Base-by-base conservation (phyloP, 1,140 invertebrate species). In the Zaprionus ghesquierei region DNA sequence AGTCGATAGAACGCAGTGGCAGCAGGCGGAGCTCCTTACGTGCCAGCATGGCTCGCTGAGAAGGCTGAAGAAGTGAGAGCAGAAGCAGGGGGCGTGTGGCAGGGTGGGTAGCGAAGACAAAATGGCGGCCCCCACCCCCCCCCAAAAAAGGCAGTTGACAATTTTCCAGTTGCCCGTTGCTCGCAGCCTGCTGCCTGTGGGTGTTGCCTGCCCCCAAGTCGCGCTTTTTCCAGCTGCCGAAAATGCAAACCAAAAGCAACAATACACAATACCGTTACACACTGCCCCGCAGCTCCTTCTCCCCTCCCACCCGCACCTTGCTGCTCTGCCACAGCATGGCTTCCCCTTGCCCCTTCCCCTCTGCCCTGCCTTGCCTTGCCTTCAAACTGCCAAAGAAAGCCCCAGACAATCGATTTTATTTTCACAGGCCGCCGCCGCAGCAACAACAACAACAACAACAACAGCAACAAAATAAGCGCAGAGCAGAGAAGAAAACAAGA, bases 101-200 rank as follows among this genome's bases (percentile, higher is more conserved):
- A 9, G 27, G 27, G 5, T 1, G 27, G 25, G 23, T 74, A n/a
- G 59, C 53, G 61, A 31, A 58, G 61, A 77, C 68, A 80, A 84
- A 80, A 85, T 85, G 81, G 81, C 81, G 81, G 61, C 82, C 27
- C 27, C 54, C 31, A 25, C n/a, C n/a, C n/a, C n/a, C n/a, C n/a
- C n/a, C n/a, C n/a, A n/a, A n/a, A n/a, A 29, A 59, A 15, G 46
- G 31, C 20, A 35, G 27, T 55, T 66, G 62, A 66, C 55, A 68
- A 22, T 35, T 60, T 73, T 72, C 62, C 69, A 72, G 62, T 56
- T 50, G 25, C 41, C 29, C 8, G 29, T 59, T 71, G 63, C 46
- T n/a, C n/a, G n/a, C 69, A 71, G 61, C 49, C n/a, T n/a, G n/a
- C n/a, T n/a, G n/a, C n/a, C 5, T 46, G 61, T 51, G 61, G 29